Evolutionary conservation across 2,113 vertebrate genomes (phyloP), one percentile per base, ranked within the genome.

Genomic region (Gobio gobio): DNA sequence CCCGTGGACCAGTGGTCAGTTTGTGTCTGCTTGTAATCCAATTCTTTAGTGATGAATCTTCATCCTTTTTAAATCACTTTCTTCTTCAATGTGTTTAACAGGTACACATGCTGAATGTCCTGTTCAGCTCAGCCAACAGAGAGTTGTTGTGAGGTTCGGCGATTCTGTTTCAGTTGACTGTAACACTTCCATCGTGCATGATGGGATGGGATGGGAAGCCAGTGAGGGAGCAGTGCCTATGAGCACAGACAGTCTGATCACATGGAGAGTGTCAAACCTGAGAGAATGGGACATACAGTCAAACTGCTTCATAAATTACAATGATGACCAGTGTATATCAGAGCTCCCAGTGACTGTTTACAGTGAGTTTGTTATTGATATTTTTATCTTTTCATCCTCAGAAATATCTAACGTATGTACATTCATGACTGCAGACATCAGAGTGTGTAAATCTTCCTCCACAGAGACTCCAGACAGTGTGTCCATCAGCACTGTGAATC

Each of bases 201-300:
- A 2, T 0, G 64, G 29, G 7, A 20, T 66, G 1, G 75, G 51
- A 59, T 94, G 93, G 93, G 0, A 86, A 51, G 16, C 33, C 47
- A 1, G 0, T 24, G 33, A 58, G n/a, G 68, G 75, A 40, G 0
- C 0, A 4, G 10, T 43, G 1, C n/a, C 3, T 0, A 0, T 0
- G 16, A 1, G 0, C 1, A 0, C 0, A 0, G 4, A 8, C 26
- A 1, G 0, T 3, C 7, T 47, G 40, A 12, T 80, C 51, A 82
- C 26, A 54, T 93, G 54, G 54, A 56, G 6, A 56, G 54, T 80
- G 22, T 5, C 86, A 36, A 58, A 49, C 2, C 0, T 74, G n/a
- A 16, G 1, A 3, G 74, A 90, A 43, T 95, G 93, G 93, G 80
- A 91, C n/a, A 9, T 66, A 4, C 4, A 0, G 0, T 88, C 92